Percentiles rank a stretch among this genome's conserved stretches.
Conservation (phyloP, 2,888 invertebrate species). For the Plebejus anna region DNA sequence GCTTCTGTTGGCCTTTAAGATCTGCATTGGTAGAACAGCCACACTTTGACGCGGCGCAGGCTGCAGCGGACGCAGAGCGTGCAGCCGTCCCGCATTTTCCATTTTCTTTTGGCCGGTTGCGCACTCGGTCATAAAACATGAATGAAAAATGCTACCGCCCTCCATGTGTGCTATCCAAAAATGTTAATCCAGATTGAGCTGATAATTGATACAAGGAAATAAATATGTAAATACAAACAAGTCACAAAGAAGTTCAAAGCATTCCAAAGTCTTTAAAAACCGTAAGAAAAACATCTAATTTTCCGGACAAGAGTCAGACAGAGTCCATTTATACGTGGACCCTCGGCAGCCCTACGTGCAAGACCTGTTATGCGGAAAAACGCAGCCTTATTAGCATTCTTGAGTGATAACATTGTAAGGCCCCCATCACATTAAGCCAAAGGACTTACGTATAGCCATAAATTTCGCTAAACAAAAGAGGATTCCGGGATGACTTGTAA, state of each 20-base stretch:
- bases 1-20: too few species aligned
- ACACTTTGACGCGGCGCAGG: not conserved
- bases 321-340: not conserved
- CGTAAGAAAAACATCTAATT: not conserved
- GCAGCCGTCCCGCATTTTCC: not conserved
- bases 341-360: not conserved
- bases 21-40: not conserved
- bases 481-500: constrained; percentile 52
- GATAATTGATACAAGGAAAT: too few species aligned
- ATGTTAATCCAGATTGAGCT: too few species aligned
- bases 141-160: too few species aligned
- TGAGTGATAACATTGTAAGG: constrained; percentile 47
- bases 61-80: too few species aligned
- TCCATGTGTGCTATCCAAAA: too few species aligned
- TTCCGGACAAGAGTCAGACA: too few species aligned
- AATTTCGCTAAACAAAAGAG: constrained; percentile 59
- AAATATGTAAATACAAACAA: not conserved
- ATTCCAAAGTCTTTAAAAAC: not conserved
- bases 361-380: constrained; percentile 21
- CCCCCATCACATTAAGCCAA: constrained; percentile 52
- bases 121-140: not conserved
- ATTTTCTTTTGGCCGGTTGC: constrained; percentile 32
- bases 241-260: not conserved
- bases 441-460: constrained; percentile 49
- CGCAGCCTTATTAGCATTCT: constrained; percentile 44